These are phyloP conservation scores for Momotus momota DNA, from an alignment of 2,797 vertebrate genomes.

Conservation along the genomic window DNA sequence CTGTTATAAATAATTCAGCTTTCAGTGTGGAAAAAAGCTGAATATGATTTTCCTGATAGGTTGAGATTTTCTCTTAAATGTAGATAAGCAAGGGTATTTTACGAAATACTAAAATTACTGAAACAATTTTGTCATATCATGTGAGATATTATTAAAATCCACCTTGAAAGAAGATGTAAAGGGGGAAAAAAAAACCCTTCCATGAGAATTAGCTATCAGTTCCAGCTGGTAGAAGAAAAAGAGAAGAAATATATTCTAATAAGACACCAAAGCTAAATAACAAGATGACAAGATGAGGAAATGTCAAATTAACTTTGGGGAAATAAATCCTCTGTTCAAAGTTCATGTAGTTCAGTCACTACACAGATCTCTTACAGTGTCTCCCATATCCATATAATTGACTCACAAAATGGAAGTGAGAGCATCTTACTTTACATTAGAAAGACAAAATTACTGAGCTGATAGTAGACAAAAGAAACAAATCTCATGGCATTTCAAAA, in stretches of 20 bases:
- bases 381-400: background rate
- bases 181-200: background rate
- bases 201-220: background rate
- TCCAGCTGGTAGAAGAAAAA: background rate
- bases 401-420: background rate
- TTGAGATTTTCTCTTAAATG: background rate
- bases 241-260: background rate
- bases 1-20: slow-evolving; percentile 67
- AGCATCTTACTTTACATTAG: background rate
- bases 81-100: background rate
- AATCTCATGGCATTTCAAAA: background rate
- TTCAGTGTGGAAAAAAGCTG: slow-evolving; percentile 18
- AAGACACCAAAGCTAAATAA: slow-evolving; percentile 8
- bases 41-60: background rate
- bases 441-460: background rate
- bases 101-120: background rate
- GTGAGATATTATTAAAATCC: background rate
- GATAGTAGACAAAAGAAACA: background rate
- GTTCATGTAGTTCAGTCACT: background rate
- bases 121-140: background rate
- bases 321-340: slow-evolving; percentile 12
- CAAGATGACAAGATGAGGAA: slow-evolving; percentile 46
- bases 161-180: slow-evolving; percentile 41
- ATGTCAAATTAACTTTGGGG: slow-evolving; percentile 54
- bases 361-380: background rate